A percentile compares a stretch with the other conserved stretches of the same genome.
phyloP scores from a whole-genome alignment of 2,888 invertebrate genomes.

The Oscheius onirici region DNA sequence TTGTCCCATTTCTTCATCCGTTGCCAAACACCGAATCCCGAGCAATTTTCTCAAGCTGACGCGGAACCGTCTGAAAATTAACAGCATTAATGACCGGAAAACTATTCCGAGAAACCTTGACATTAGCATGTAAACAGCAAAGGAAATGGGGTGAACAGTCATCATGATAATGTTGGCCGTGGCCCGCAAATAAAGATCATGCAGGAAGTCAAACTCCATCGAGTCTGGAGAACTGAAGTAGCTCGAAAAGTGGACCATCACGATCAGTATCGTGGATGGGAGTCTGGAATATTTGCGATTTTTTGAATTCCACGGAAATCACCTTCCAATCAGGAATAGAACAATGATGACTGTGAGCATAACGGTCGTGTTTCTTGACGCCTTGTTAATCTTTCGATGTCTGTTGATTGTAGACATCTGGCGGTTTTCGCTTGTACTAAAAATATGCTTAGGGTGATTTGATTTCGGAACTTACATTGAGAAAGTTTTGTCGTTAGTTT shows the following conservation, averaged over 20 bases:
- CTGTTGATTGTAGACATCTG: slow-evolving; percentile 32
- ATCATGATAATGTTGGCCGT: slow-evolving; percentile 54
- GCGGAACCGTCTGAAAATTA: slow-evolving; percentile 44
- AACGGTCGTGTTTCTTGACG: slow-evolving; percentile 52
- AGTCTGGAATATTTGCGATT: slow-evolving; percentile 28
- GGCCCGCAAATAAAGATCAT: slow-evolving; percentile 44
- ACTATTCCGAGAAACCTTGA: slow-evolving; percentile 34
- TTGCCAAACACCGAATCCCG: slow-evolving; percentile 50
- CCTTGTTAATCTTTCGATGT: slow-evolving; percentile 24
- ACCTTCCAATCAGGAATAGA: slow-evolving; percentile 56
- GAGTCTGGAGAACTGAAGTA: slow-evolving; percentile 35
- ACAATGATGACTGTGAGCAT: slow-evolving; percentile 61
- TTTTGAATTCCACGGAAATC: neutral
- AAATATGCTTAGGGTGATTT: neutral
- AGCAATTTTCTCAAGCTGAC: slow-evolving; percentile 46
- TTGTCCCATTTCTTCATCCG: slow-evolving; percentile 47
- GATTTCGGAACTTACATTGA: slow-evolving; percentile 2
- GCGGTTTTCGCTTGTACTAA: slow-evolving; percentile 12
- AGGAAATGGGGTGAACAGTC: slow-evolving; percentile 58
- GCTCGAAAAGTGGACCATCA: slow-evolving; percentile 47
- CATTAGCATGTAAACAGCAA: slow-evolving; percentile 60
- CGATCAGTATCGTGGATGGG: slow-evolving; percentile 49
- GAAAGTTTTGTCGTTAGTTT: slow-evolving; percentile 22
- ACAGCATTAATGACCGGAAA: neutral
- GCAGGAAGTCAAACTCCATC: slow-evolving; percentile 40